phyloP scores from a whole-genome alignment of 1,140 invertebrate genomes.

The Pseudomyrmex flavicornis region DNA sequence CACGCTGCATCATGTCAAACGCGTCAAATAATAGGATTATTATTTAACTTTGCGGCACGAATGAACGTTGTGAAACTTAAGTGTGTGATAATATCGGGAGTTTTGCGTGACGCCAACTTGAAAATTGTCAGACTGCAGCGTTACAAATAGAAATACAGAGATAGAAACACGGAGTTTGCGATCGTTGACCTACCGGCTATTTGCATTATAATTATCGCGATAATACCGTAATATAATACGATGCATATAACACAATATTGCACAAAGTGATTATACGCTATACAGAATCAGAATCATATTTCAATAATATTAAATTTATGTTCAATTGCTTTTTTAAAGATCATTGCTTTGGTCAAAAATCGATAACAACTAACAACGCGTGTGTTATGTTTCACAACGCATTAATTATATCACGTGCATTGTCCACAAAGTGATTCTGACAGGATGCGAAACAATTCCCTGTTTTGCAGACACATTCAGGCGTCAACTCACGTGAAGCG shows the following conservation, averaged over 20 bases:
- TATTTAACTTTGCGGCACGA: conserved; percentile 58
- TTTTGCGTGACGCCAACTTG: neutral
- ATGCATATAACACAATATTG: neutral
- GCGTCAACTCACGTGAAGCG: neutral
- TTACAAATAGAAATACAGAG: no score
- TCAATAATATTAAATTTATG: conserved; percentile 17
- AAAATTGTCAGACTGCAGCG: conserved; percentile 20
- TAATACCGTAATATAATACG: neutral
- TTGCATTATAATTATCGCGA: conserved; percentile 26
- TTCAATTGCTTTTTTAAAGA: conserved; percentile 35
- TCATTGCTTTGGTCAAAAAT: conserved; percentile 2
- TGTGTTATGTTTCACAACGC: conserved; percentile 2
- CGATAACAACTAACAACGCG: neutral
- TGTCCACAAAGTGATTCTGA: neutral
- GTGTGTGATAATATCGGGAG: neutral
- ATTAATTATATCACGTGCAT: conserved; percentile 18
- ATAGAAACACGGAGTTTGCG: neutral
- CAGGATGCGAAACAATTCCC: neutral
- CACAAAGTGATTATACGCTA: conserved; percentile 10
- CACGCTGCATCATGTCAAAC: neutral
- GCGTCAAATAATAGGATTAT: conserved; percentile 66
- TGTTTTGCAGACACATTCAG: neutral
- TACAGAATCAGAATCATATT: neutral
- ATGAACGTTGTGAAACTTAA: conserved; percentile 56
- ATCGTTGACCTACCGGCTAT: neutral